Evolutionary conservation across 2,797 vertebrate genomes (phyloP), one percentile per base, ranked within the genome.

Genomic region (Phoebastria nigripes): DNA sequence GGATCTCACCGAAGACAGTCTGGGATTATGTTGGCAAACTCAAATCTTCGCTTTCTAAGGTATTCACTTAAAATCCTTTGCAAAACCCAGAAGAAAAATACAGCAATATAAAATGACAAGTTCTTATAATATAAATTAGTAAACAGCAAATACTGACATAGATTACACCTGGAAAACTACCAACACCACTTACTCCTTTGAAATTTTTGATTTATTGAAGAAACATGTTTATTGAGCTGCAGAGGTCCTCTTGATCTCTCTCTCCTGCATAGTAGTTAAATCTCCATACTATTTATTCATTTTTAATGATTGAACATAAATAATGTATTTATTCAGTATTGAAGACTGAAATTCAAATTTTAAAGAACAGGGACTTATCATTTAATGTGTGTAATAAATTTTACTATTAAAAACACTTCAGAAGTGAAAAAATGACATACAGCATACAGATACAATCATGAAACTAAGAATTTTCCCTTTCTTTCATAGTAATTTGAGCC

Each of bases 11-110:
- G 76, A 98, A 99, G 97, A 99, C 99, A 19, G 99, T 99, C 69
- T 99, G 99, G 99, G 99, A 99, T 96, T 99, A 99, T 96, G 98
- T 99, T 83, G 98, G 98, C 96, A 99, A 99, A 97, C 98, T 99
- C 73, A 99, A 99, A 97, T 99, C 99, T 77, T 99, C 99, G 11
- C 87, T 99, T 72, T 99, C 99, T 91, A 99, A 99, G 99, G 99
- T 98, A 99, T 67, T 96, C 52, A 90, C 85, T 95, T 88, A 69
- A 88, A 94, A 92, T 93, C 44, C 82, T 69, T 41, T 86, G 51
- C 89, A 79, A 82, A 70, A 77, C 63, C 39, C 2, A 21, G 74
- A 59, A 96, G 91, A 79, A 87, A 72, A 77, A 49, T n/a, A 35
- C 63, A 77, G 47, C 55, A 63, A 26, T 87, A 41, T 41, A 55